Base-by-base conservation (phyloP, 2,888 invertebrate genomes). In the Gisinianus flammeolus region DNA sequence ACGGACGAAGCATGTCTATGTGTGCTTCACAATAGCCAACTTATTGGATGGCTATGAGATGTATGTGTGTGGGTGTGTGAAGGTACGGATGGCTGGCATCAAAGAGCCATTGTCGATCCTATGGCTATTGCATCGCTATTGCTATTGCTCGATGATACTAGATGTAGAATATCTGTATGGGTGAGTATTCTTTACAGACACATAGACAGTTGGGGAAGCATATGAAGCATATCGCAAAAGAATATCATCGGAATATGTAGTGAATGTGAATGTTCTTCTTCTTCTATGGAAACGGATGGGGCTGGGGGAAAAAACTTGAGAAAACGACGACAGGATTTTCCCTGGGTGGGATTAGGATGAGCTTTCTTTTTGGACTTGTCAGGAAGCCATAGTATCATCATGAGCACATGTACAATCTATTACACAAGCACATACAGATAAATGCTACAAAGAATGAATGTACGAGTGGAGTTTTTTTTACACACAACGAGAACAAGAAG, bases 341-440 rank as follows among this genome's bases (percentile, higher is more conserved):
- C n/a, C 16, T 54, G 8, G 10, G n/a, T 12, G 22, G 30, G 64
- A 66, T 66, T 66, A 66, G 28, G 64, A n/a, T 67, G 35, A 67
- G 67, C 33, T 33, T 67, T 67, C 24, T 31, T 33, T 67, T 26
- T 62, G 26, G 67, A 67, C 33, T 67, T 67, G 67, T 67, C 33
- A 67, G 67, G 33, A 67, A 67, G 67, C 31, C 67, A 33, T 67
- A 8, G 5, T 64, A 64, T 64, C 5, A 28, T 64, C 24, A 22
- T 26, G 22, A 8, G 31, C 67, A 19, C 19, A 33, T 33, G 5
- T 6, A 19, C 67, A 31, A 33, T 67, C 67, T 67, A 67, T 67
- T 67, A 62, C 62, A 62, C 24, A 26, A 58, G 22, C 22, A n/a
- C 12, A 26, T 26, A 26, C 24, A 62, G 2, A 19, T 44, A 35